These are phyloP conservation scores for Tenthredo notha DNA, from an alignment of 2,888 invertebrate genomes.

Conservation along the genomic window DNA sequence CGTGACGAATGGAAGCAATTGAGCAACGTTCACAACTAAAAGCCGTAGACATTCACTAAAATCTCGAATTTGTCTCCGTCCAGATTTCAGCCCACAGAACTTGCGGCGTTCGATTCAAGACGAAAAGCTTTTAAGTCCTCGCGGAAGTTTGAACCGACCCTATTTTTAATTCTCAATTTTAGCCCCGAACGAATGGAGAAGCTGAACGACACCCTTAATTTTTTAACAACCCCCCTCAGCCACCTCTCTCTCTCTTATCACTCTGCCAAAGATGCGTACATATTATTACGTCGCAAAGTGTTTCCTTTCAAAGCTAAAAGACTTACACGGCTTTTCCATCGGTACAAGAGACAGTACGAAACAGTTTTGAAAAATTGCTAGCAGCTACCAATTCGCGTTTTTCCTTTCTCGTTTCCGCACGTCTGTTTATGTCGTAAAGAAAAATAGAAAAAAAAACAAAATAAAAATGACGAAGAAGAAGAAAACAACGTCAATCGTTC, in stretches of 20 bases:
- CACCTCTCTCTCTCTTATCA: conserved; percentile 21
- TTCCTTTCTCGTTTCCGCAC: conserved; percentile 39
- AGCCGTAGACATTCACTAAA: conserved; percentile 62
- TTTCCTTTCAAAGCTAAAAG: conserved; percentile 19
- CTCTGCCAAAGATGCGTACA: conserved; percentile 11
- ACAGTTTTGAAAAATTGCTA: neutral
- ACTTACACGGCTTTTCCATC: conserved; percentile 37
- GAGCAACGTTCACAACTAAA: conserved; percentile 61
- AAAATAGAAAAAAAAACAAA: neutral
- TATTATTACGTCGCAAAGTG: conserved; percentile 9
- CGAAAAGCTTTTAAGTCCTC: conserved; percentile 65
- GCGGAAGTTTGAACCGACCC: conserved; percentile 57
- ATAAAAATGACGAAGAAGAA: neutral
- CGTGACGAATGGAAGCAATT: conserved; percentile 66
- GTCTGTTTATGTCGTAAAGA: conserved; percentile 28
- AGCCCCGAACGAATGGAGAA: conserved; percentile 14
- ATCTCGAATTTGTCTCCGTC: conserved; percentile 63
- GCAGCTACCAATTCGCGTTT: conserved; percentile 33
- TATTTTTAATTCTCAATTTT: conserved; percentile 64
- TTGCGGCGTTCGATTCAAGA: conserved; percentile 55
- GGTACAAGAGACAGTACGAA: neutral
- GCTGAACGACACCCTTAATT: conserved; percentile 44
- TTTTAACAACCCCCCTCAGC: conserved; percentile 34
- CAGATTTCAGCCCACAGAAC: conserved; percentile 53
- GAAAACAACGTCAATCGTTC: conserved; percentile 26